Evolutionary conservation across 2,888 invertebrate genomes (phyloP).

Genomic region (Nudaria mundana): DNA sequence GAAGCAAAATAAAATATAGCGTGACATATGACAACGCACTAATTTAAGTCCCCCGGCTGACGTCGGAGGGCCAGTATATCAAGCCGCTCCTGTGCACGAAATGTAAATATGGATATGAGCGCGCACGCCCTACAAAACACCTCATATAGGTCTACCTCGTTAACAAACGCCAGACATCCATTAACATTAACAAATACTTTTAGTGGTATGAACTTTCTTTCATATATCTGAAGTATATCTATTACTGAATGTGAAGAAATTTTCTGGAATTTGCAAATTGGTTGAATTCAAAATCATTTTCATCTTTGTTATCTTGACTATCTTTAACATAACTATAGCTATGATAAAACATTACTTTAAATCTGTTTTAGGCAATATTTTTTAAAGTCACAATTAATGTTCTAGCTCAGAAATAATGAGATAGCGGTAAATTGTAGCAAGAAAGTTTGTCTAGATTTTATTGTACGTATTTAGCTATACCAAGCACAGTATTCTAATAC

Average conservation of each 20-base stretch:
- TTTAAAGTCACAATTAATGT: too few relatives aligned
- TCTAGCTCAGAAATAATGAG: too few relatives aligned
- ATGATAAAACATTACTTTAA: too few relatives aligned
- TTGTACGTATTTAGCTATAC: too few relatives aligned
- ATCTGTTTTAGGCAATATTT: too few relatives aligned
- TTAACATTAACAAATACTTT: constrained; percentile 59
- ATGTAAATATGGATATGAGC: constrained; percentile 63
- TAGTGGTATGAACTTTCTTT: neutral
- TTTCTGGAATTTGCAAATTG: too few relatives aligned
- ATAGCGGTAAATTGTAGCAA: constrained; percentile 4
- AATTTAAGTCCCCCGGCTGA: constrained; percentile 68
- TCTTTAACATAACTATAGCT: too few relatives aligned
- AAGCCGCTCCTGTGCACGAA: constrained; percentile 68
- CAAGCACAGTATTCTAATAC: constrained; percentile 12
- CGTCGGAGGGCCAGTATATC: constrained; percentile 66
- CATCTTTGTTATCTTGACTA: too few relatives aligned
- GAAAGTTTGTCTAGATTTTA: too few relatives aligned
- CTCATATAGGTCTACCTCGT: constrained; percentile 51
- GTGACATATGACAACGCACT: constrained; percentile 71
- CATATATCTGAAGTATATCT: neutral
- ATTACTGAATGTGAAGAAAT: neutral
- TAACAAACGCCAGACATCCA: constrained; percentile 57
- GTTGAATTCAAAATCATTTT: too few relatives aligned
- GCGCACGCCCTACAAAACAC: constrained; percentile 63
- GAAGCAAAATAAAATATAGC: constrained; percentile 67